phyloP scores from a whole-genome alignment of 2,113 vertebrate species.

The Etheostoma cragini region DNA sequence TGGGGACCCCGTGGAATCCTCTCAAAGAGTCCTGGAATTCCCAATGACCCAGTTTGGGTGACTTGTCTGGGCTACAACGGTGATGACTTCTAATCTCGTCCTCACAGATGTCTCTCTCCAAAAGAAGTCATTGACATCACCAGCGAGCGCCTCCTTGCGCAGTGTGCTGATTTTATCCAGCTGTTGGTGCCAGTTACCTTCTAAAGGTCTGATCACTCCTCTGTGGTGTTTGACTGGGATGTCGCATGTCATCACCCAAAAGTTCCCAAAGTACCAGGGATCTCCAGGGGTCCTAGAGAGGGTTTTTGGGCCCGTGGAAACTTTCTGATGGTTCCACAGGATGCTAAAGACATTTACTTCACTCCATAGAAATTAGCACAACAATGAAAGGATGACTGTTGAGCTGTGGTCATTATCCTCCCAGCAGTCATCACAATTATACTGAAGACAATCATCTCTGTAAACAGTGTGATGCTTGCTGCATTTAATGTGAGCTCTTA shows the following conservation, averaged over 20 bases:
- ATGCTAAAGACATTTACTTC: slow-evolving; percentile 3
- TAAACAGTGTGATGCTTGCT: not conserved
- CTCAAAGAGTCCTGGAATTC: slow-evolving; percentile 46
- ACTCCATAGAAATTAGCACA: slow-evolving; percentile 6
- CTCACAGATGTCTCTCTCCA: slow-evolving; percentile 72
- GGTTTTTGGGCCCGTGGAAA: not conserved
- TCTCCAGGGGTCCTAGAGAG: not conserved
- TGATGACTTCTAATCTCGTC: slow-evolving; percentile 76
- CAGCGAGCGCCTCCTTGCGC: slow-evolving; percentile 60
- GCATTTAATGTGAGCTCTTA: not conserved
- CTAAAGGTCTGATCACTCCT: slow-evolving; percentile 44
- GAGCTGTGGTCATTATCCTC: slow-evolving; percentile 27
- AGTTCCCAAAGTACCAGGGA: slow-evolving; percentile 24
- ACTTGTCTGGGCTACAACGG: slow-evolving; percentile 58
- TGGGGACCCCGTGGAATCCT: slow-evolving; percentile 34
- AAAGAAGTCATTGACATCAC: slow-evolving; percentile 68
- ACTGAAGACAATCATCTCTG: slow-evolving; percentile 14
- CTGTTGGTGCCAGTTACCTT: slow-evolving; percentile 71
- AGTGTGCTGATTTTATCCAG: slow-evolving; percentile 69
- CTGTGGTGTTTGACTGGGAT: slow-evolving; percentile 46
- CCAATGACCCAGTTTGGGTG: slow-evolving; percentile 47
- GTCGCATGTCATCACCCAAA: slow-evolving; percentile 29
- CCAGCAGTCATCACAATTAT: slow-evolving; percentile 22
- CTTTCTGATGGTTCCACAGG: not conserved
- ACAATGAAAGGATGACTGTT: not conserved